phyloP scores from a whole-genome alignment of 2,888 invertebrate genomes.

The Drosophila pegasa region DNA sequence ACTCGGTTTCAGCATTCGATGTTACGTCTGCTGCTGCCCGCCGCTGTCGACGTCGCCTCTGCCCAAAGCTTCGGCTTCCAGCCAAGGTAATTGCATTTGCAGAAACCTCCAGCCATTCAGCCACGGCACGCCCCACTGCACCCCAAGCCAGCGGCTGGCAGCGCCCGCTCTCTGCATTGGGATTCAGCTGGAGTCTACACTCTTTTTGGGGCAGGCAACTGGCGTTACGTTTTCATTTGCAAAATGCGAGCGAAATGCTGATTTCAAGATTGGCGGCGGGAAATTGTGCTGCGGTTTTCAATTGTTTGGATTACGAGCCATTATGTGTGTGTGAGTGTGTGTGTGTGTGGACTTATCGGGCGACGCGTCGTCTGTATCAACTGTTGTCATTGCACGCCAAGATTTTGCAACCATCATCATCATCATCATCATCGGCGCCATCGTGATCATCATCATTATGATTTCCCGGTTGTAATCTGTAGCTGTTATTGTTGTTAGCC shows the following conservation, averaged over 20 bases:
- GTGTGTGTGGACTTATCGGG: constrained; percentile 43
- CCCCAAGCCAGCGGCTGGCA: constrained; percentile 28
- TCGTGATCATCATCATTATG: constrained; percentile 21
- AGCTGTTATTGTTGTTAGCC: constrained; percentile 43
- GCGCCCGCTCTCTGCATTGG: constrained; percentile 33
- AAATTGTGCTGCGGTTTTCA: constrained; percentile 9
- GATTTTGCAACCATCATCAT: constrained; percentile 23
- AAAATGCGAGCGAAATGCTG: constrained; percentile 55
- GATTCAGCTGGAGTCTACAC: constrained; percentile 39
- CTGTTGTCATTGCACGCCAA: constrained; percentile 26
- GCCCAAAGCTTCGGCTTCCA: constrained; percentile 15
- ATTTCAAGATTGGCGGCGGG: constrained; percentile 24
- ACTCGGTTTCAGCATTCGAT: constrained; percentile 53
- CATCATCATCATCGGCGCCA: constrained; percentile 15
- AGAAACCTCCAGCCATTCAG: constrained; percentile 49
- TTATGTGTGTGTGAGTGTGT: constrained; percentile 50
- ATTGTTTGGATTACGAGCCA: constrained; percentile 59
- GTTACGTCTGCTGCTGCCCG: constrained; percentile 54
- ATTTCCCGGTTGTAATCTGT: constrained; percentile 55
- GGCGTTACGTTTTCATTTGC: constrained; percentile 60
- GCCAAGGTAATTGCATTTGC: constrained; percentile 76
- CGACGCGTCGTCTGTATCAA: constrained; percentile 16
- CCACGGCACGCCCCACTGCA: constrained; percentile 56
- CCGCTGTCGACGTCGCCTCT: constrained; percentile 16
- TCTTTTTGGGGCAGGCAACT: constrained; percentile 43